phyloP scores from a whole-genome alignment of 1,140 invertebrate genomes.

The Tetramorium simillimum region DNA sequence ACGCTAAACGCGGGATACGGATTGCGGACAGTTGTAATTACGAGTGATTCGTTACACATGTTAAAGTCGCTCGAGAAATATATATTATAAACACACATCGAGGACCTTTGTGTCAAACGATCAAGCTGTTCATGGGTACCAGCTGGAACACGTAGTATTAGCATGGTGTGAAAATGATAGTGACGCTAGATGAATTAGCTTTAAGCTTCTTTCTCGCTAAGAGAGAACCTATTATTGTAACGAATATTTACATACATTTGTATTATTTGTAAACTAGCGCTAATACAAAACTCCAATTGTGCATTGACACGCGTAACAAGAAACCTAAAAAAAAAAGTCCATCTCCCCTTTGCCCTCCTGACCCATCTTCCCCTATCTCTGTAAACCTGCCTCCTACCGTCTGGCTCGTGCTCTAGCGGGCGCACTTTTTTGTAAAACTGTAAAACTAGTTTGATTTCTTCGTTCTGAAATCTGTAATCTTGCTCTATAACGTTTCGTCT shows the following conservation, averaged over 20 bases:
- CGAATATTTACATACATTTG: slow-evolving; percentile 84
- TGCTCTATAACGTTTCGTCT: slow-evolving; percentile 78
- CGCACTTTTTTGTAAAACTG: slow-evolving; percentile 57
- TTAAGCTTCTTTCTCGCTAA: slow-evolving; percentile 80
- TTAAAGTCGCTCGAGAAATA: slow-evolving; percentile 2
- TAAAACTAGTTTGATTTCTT: slow-evolving; percentile 63
- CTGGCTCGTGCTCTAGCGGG: slow-evolving; percentile 61
- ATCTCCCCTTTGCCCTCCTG: slow-evolving; percentile 21
- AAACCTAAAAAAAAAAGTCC: slow-evolving; percentile 56
- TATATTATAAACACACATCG: background rate
- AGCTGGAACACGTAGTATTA: slow-evolving; percentile 77
- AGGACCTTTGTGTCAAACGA: slow-evolving; percentile 18
- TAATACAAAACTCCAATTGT: slow-evolving; percentile 85
- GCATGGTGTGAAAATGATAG: slow-evolving; percentile 81
- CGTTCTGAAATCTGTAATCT: slow-evolving; percentile 71
- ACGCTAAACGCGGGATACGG: background rate
- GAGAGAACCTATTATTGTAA: slow-evolving; percentile 80
- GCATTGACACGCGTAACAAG: slow-evolving; percentile 77
- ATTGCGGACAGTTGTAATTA: background rate
- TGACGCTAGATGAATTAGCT: slow-evolving; percentile 82
- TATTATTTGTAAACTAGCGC: slow-evolving; percentile 84
- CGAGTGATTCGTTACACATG: background rate
- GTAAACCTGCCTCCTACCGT: slow-evolving; percentile 43
- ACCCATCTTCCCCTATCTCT: slow-evolving; percentile 3
- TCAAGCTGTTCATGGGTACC: slow-evolving; percentile 72